Conservation (phyloP, 2,888 invertebrate species). For the Deladenus siricidicola region DNA sequence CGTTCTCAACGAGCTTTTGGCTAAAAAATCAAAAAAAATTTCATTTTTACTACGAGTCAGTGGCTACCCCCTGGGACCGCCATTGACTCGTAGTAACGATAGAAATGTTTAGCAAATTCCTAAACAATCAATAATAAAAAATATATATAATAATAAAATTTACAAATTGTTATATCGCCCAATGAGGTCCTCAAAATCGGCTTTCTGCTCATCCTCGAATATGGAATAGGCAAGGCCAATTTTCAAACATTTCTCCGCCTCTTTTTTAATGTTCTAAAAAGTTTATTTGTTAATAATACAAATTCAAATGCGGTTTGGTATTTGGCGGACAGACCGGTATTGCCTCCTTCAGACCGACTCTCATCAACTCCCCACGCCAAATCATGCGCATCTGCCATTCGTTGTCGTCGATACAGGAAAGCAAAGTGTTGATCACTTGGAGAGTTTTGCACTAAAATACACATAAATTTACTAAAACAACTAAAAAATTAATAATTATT, state of each 20-base stretch:
- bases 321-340: constrained; percentile 15
- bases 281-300: not conserved
- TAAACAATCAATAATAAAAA: too few relatives aligned
- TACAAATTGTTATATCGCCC: constrained; percentile 13
- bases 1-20: too few relatives aligned
- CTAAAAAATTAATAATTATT: not conserved
- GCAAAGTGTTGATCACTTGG: constrained; percentile 14
- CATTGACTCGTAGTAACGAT: too few relatives aligned
- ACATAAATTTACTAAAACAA: not conserved
- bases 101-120: too few relatives aligned
- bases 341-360: constrained; percentile 13
- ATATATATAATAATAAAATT: too few relatives aligned
- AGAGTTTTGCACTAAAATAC: constrained; percentile 15
- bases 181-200: constrained; percentile 13
- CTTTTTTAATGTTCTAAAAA: not conserved
- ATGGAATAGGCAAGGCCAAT: not conserved
- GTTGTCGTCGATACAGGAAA: constrained; percentile 9
- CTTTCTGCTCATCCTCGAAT: constrained; percentile 13
- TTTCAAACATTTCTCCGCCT: not conserved
- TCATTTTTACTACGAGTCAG: too few relatives aligned
- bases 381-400: constrained; percentile 19
- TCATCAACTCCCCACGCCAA: constrained; percentile 17
- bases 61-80: too few relatives aligned
- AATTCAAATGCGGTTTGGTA: not conserved
- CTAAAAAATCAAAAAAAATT: too few relatives aligned